Percentiles rank a stretch among this genome's conserved stretches.
phyloP scores from a whole-genome alignment of 2,113 vertebrate genomes.

The Peromyscus leucopus region DNA sequence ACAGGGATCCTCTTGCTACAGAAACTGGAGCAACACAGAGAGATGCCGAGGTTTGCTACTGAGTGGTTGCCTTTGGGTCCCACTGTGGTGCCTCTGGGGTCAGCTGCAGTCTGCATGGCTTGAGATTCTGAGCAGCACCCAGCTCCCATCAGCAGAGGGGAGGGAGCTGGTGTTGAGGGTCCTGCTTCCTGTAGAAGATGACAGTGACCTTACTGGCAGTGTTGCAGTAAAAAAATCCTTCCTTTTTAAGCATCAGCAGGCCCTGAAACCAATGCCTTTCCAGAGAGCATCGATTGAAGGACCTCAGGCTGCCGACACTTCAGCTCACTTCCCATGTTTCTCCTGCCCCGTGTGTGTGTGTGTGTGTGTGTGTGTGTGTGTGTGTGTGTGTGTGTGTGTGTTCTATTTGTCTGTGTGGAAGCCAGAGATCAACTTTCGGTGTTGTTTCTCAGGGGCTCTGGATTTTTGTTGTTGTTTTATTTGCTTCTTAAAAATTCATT shows the following conservation, averaged over 20 bases:
- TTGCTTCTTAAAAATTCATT: background rate
- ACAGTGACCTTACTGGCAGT: too few species aligned
- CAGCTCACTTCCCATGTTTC: background rate
- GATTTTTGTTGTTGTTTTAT: background rate
- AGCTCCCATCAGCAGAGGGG: background rate
- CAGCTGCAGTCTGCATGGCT: background rate
- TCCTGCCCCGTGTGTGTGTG: background rate
- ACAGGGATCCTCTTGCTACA: background rate
- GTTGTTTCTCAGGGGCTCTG: background rate
- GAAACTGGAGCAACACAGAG: too few species aligned
- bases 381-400: background rate
- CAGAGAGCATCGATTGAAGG: background rate
- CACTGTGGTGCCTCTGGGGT: too few species aligned
- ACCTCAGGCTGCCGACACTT: background rate
- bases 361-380: background rate
- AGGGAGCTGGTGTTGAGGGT: background rate
- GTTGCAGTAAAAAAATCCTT: background rate
- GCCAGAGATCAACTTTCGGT: background rate
- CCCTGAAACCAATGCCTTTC: background rate
- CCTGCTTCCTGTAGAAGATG: background rate
- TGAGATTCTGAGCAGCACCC: background rate
- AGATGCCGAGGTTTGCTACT: too few species aligned
- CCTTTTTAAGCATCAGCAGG: fast-evolving
- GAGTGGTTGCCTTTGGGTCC: too few species aligned
- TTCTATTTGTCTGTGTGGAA: background rate